phyloP scores from a whole-genome alignment of 1,140 invertebrate genomes.

The Rhagoletis zephyria region DNA sequence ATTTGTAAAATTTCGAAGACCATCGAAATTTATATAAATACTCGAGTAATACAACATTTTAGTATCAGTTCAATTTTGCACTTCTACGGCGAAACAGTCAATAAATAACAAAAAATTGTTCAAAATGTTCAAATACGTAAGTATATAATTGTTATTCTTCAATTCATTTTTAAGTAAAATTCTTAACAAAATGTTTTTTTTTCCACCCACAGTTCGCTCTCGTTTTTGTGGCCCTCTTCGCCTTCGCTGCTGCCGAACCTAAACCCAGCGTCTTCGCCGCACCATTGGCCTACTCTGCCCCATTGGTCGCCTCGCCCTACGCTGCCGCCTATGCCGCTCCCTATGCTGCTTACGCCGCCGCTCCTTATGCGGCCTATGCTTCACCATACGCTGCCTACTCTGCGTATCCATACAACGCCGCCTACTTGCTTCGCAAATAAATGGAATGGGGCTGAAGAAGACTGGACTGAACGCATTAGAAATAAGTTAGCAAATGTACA shows the following conservation, averaged over 20 bases:
- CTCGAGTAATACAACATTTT: background rate
- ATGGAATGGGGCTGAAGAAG: background rate
- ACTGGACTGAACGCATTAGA: background rate
- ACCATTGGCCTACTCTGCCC: slow-evolving; percentile 57
- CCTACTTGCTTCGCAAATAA: slow-evolving; percentile 56
- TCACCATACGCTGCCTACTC: slow-evolving; percentile 53
- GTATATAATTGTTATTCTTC: slow-evolving; percentile 52
- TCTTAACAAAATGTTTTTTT: background rate
- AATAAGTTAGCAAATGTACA: background rate
- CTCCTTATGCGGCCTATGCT: slow-evolving; percentile 54
- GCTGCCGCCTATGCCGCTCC: slow-evolving; percentile 58
- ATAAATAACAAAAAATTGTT: slow-evolving; percentile 10
- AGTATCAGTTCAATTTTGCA: background rate
- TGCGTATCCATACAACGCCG: slow-evolving; percentile 55
- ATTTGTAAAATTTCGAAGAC: background rate
- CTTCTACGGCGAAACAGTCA: background rate
- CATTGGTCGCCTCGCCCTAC: slow-evolving; percentile 59
- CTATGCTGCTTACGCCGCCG: slow-evolving; percentile 49
- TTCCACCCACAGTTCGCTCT: slow-evolving; percentile 64
- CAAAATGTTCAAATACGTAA: slow-evolving; percentile 73
- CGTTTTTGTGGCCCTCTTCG: slow-evolving; percentile 67
- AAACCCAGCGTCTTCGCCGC: slow-evolving; percentile 65
- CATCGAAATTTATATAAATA: background rate
- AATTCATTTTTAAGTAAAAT: background rate
- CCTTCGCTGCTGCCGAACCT: slow-evolving; percentile 64